phyloP scores from a whole-genome alignment of 2,888 invertebrate species.

The Trissoscelio sp. region DNA sequence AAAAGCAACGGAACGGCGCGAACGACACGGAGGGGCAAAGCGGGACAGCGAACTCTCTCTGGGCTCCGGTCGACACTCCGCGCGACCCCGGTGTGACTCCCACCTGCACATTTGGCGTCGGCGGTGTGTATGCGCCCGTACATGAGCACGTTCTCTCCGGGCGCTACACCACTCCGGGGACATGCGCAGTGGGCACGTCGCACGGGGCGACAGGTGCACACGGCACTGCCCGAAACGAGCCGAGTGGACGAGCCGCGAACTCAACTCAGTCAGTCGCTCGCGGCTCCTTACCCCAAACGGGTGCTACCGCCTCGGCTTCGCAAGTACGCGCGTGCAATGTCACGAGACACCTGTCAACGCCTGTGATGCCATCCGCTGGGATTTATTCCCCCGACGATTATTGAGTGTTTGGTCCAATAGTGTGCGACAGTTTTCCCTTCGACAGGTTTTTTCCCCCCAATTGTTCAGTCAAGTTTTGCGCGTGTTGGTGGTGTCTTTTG shows the following conservation, averaged over 20 bases:
- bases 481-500: constrained; percentile 20
- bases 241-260: constrained; percentile 69
- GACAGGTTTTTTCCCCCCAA: too few species aligned
- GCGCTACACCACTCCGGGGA: constrained; percentile 52
- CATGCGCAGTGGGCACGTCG: constrained; percentile 78
- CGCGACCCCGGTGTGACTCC: constrained; percentile 66
- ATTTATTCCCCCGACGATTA: not conserved
- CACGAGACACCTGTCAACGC: constrained; percentile 54
- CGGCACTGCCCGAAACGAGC: constrained; percentile 75
- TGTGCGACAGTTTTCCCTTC: not conserved
- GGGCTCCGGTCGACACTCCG: constrained; percentile 59
- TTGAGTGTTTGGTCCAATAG: not conserved
- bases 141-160: constrained; percentile 65
- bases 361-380: constrained; percentile 49
- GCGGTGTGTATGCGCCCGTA: constrained; percentile 54
- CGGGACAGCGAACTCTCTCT: constrained; percentile 47
- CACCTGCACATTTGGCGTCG: constrained; percentile 66
- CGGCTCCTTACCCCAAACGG: constrained; percentile 77
- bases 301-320: constrained; percentile 69
- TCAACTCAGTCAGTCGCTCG: constrained; percentile 76
- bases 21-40: constrained; percentile 50
- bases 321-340: constrained; percentile 27
- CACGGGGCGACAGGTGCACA: constrained; percentile 80
- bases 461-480: too few species aligned
- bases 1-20: constrained; percentile 44